Conservation (phyloP, 2,113 vertebrate genomes). For the Saimiri boliviensis region DNA sequence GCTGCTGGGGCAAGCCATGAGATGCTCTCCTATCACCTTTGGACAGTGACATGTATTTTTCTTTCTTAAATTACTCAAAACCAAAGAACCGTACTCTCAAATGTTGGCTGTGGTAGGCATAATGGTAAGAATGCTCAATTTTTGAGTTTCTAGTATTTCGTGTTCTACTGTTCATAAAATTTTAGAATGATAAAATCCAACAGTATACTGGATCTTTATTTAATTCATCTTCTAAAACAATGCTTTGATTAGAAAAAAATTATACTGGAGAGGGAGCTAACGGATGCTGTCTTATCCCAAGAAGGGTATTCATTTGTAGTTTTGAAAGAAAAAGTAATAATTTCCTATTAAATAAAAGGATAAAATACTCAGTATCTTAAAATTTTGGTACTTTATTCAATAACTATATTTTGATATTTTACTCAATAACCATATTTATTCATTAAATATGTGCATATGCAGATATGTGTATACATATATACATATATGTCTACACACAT, state of each 20-base stretch:
- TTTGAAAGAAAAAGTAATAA: not conserved
- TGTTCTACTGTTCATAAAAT: not conserved
- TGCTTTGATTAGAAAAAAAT: not conserved
- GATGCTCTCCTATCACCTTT: not conserved
- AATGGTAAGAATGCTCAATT: not conserved
- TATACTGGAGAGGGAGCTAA: not conserved
- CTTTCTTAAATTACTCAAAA: not conserved
- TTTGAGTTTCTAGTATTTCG: not conserved
- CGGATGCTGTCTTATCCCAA: not conserved
- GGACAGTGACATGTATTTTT: not conserved
- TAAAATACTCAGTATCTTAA: not conserved
- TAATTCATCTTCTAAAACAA: not conserved
- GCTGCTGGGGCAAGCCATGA: fast-evolving
- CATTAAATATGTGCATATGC: not conserved
- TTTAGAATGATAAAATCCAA: not conserved
- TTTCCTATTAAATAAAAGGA: not conserved
- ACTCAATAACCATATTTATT: not conserved
- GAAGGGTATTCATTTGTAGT: not conserved
- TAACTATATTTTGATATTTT: not conserved
- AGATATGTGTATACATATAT: too few relatives aligned
- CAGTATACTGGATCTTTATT: not conserved
- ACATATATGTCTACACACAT: not conserved
- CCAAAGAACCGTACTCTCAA: not conserved
- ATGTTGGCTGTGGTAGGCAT: not conserved
- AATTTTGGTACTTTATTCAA: not conserved